Evolutionary conservation across 2,113 vertebrate species (phyloP).

Genomic region (Mirounga angustirostris): DNA sequence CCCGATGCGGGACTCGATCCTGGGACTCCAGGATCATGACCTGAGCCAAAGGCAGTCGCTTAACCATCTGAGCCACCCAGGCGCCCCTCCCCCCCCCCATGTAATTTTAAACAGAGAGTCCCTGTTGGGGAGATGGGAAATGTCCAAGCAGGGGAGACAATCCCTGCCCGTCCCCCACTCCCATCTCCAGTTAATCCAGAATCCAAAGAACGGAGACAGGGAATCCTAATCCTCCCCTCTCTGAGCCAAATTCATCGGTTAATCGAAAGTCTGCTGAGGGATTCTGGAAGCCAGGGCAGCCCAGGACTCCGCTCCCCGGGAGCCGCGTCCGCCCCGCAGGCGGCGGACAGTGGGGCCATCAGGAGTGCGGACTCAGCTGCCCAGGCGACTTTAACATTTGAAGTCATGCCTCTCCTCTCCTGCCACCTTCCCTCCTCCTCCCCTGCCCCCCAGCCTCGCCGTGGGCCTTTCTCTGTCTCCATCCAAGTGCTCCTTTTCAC

Average conservation of each 20-base stretch:
- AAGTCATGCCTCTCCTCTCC: accelerated
- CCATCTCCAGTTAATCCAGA: not conserved
- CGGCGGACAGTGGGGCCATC: accelerated
- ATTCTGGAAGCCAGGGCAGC: not conserved
- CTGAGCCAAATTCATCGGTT: accelerated
- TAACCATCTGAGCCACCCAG: too few relatives aligned
- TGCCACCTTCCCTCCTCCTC: accelerated
- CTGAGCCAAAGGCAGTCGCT: too few relatives aligned
- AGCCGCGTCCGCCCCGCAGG: accelerated
- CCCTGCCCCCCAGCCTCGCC: not conserved
- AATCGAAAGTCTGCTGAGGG: not conserved
- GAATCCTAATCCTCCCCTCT: not conserved
- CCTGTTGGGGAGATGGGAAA: not conserved
- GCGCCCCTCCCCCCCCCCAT: not conserved
- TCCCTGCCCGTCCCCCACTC: accelerated
- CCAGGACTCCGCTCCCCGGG: accelerated
- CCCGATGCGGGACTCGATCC: too few relatives aligned
- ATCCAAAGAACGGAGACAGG: accelerated
- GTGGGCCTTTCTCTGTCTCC: accelerated
- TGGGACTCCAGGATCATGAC: too few relatives aligned
- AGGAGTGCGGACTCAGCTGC: accelerated
- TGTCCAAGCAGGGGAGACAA: accelerated
- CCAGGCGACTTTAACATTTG: accelerated
- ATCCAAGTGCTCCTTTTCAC: accelerated
- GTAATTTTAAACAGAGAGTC: not conserved